phyloP scores from a whole-genome alignment of 2,113 vertebrate species.

The Cephalophus harveyi region DNA sequence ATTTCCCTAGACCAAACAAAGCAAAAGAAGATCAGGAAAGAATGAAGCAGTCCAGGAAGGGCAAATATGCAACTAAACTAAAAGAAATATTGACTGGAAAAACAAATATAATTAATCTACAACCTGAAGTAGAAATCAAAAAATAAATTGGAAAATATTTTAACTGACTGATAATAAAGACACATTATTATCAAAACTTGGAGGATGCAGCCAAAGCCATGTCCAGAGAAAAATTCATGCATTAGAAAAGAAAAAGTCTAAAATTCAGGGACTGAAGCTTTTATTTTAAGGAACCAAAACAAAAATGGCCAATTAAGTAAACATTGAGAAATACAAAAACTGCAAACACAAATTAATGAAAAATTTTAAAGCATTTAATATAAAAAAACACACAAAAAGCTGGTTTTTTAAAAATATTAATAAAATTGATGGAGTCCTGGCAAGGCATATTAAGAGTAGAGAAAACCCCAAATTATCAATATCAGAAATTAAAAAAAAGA shows the following conservation, averaged over 20 bases:
- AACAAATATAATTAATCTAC: not conserved
- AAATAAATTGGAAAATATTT: not conserved
- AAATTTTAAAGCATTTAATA: not conserved
- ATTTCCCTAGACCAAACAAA: not conserved
- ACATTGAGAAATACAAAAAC: not conserved
- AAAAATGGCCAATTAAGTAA: not conserved
- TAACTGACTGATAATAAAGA: not conserved
- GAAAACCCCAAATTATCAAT: not conserved
- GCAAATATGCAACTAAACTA: not conserved
- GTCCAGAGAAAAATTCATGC: not conserved
- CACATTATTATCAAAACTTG: not conserved
- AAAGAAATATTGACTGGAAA: not conserved
- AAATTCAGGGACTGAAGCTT: not conserved
- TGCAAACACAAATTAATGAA: not conserved
- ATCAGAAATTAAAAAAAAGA: not conserved
- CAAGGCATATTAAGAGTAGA: not conserved
- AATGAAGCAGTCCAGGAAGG: not conserved
- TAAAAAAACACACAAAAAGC: not conserved
- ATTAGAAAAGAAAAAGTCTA: not conserved
- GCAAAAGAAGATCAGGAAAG: not conserved
- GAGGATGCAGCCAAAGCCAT: not conserved
- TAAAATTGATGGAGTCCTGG: not conserved
- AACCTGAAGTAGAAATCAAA: not conserved
- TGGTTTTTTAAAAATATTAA: not conserved
- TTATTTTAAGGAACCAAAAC: not conserved